These are phyloP conservation scores for Pelosia muscerda DNA, from an alignment of 2,888 invertebrate genomes.

Conservation along the genomic window DNA sequence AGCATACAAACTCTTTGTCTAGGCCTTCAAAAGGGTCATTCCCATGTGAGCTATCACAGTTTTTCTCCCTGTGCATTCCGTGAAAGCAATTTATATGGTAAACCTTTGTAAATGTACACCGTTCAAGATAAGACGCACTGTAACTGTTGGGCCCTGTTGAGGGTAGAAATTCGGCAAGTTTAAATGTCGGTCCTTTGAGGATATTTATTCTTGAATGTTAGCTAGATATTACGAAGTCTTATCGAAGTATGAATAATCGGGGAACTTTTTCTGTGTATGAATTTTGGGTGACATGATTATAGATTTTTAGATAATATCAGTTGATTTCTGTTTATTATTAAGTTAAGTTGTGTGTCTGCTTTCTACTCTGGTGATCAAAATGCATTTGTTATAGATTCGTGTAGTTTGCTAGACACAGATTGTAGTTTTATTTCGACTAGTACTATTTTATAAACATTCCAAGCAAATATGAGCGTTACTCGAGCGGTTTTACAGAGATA, in stretches of 20 bases:
- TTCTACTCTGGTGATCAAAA: no score
- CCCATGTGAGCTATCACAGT: slow-evolving; percentile 70
- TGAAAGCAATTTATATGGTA: slow-evolving; percentile 77
- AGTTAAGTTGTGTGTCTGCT: no score
- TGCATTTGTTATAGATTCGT: no score
- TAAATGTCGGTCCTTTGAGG: slow-evolving; percentile 47
- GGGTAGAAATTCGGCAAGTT: slow-evolving; percentile 49
- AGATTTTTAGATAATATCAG: neutral
- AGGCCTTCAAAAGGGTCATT: slow-evolving; percentile 55
- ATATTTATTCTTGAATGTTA: slow-evolving; percentile 27
- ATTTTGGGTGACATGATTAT: slow-evolving; percentile 12
- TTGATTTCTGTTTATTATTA: neutral
- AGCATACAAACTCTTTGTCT: slow-evolving; percentile 40
- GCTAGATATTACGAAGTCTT: slow-evolving; percentile 43
- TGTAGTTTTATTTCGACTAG: no score
- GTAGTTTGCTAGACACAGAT: no score
- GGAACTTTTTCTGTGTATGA: slow-evolving; percentile 29
- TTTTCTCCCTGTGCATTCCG: slow-evolving; percentile 67
- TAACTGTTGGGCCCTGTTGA: slow-evolving; percentile 44
- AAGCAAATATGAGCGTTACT: no score
- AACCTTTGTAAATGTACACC: slow-evolving; percentile 69
- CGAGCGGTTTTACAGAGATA: no score
- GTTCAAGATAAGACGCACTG: slow-evolving; percentile 60
- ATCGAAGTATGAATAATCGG: slow-evolving; percentile 47
- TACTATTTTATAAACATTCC: no score